Percentiles rank a stretch among this genome's conserved stretches.
Conservation (phyloP, 2,888 invertebrate genomes). For the Hydrotaea cyrtoneurina region DNA sequence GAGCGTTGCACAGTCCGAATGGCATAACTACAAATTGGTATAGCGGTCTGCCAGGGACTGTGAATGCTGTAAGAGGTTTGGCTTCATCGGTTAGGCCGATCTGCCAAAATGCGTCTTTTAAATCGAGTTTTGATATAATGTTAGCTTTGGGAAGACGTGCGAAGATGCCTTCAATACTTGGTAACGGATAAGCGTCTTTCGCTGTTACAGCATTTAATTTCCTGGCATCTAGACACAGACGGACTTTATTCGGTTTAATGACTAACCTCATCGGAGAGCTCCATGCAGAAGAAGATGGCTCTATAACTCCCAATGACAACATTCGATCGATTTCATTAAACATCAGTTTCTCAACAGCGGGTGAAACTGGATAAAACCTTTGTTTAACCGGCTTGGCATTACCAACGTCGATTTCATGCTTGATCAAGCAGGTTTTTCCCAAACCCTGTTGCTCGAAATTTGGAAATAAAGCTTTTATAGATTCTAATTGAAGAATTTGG, state of each 20-base stretch:
- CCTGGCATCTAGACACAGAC: too few relatives aligned
- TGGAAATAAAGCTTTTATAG: constrained; percentile 38
- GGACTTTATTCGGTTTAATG: too few relatives aligned
- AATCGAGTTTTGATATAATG: neutral
- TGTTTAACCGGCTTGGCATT: constrained; percentile 59
- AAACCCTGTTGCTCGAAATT: constrained; percentile 53
- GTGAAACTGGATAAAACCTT: constrained; percentile 60
- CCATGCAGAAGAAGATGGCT: constrained; percentile 11
- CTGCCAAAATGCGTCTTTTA: too few relatives aligned
- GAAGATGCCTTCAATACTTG: too few relatives aligned
- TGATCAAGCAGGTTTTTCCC: constrained; percentile 54
- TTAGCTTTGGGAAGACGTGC: constrained; percentile 41
- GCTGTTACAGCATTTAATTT: too few relatives aligned
- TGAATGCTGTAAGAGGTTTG: constrained; percentile 50
- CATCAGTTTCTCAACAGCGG: constrained; percentile 56
- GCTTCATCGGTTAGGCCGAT: too few relatives aligned
- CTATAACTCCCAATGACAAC: too few relatives aligned
- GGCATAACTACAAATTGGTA: constrained; percentile 57
- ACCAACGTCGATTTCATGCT: constrained; percentile 58
- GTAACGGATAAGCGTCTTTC: too few relatives aligned
- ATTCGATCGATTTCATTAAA: too few relatives aligned
- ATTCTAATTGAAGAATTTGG: constrained; percentile 26
- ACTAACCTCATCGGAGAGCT: too few relatives aligned
- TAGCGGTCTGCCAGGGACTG: constrained; percentile 56
- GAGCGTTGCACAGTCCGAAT: too few relatives aligned